Conservation (phyloP, 2,113 vertebrate genomes). For the Cololabis saira region DNA sequence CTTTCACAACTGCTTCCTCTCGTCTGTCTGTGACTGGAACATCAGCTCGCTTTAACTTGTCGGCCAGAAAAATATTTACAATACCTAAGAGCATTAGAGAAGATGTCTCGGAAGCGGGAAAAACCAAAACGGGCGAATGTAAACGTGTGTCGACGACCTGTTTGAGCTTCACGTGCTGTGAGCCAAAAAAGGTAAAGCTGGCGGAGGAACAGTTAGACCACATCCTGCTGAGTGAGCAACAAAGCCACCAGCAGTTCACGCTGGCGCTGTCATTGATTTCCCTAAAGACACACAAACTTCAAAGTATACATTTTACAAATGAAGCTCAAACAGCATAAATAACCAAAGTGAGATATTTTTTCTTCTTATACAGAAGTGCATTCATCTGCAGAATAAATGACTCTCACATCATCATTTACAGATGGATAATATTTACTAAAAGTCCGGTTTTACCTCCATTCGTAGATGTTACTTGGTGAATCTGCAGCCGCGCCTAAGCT, state of each 20-base stretch:
- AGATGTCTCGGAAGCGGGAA: not conserved
- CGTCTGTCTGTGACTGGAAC: constrained; percentile 25
- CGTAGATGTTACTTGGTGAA: constrained; percentile 72
- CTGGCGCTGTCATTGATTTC: not conserved
- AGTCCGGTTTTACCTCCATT: constrained; percentile 69
- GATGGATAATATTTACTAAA: constrained; percentile 1
- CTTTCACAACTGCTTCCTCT: constrained; percentile 73
- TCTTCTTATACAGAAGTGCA: not conserved
- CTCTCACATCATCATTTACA: not conserved
- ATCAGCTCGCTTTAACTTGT: constrained; percentile 11
- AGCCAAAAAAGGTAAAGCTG: not conserved
- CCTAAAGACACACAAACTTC: not conserved
- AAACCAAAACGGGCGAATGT: not conserved
- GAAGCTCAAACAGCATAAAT: not conserved
- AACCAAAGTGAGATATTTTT: not conserved
- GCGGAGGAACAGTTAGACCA: constrained; percentile 67
- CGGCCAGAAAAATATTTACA: not conserved
- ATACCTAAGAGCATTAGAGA: not conserved
- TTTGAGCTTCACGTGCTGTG: not conserved
- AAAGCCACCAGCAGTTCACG: constrained; percentile 22
- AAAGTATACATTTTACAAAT: not conserved
- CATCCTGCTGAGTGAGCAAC: constrained; percentile 55
- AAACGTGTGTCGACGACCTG: not conserved
- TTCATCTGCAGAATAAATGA: not conserved
- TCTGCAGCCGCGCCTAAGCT: constrained; percentile 62